Evolutionary conservation across 2,888 invertebrate species (phyloP).

Genomic region (Patella caerulea): DNA sequence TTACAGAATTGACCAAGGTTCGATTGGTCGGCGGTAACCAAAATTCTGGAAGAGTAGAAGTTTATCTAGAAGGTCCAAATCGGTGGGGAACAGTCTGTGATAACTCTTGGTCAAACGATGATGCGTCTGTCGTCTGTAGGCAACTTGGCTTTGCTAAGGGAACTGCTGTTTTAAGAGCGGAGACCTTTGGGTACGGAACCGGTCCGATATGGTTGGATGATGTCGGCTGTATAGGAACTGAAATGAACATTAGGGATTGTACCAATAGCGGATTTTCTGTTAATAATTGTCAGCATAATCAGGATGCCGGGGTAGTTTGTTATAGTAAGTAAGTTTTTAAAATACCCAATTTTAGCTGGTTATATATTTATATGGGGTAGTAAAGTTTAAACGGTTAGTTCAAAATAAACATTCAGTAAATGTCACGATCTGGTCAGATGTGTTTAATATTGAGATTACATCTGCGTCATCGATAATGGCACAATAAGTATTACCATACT

Average conservation of each 20-base stretch:
- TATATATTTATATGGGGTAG: too few relatives aligned
- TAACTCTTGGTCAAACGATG: slow-evolving; percentile 56
- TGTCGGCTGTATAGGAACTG: slow-evolving; percentile 40
- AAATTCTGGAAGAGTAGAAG: slow-evolving; percentile 79
- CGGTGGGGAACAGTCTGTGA: slow-evolving; percentile 65
- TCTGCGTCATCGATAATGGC: too few relatives aligned
- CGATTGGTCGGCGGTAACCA: slow-evolving; percentile 77
- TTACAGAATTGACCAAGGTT: slow-evolving; percentile 72
- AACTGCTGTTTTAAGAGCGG: slow-evolving; percentile 39
- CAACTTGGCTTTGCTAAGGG: slow-evolving; percentile 54
- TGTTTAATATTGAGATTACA: too few relatives aligned
- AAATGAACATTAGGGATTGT: slow-evolving; percentile 35
- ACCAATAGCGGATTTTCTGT: slow-evolving; percentile 31
- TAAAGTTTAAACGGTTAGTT: too few relatives aligned
- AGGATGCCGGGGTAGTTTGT: slow-evolving; percentile 44
- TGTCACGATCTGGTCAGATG: too few relatives aligned
- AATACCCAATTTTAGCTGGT: too few relatives aligned
- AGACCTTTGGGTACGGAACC: slow-evolving; percentile 20
- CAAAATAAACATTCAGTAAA: too few relatives aligned
- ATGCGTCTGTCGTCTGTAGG: slow-evolving; percentile 59
- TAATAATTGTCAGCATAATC: slow-evolving; percentile 40
- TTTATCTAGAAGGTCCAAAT: slow-evolving; percentile 67
- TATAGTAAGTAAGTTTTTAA: slow-evolving; percentile 28
- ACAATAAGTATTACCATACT: too few relatives aligned
- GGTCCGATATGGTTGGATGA: slow-evolving; percentile 50